Evolutionary conservation across 2,888 invertebrate genomes (phyloP).

Genomic region (Drosophila mayaguana): DNA sequence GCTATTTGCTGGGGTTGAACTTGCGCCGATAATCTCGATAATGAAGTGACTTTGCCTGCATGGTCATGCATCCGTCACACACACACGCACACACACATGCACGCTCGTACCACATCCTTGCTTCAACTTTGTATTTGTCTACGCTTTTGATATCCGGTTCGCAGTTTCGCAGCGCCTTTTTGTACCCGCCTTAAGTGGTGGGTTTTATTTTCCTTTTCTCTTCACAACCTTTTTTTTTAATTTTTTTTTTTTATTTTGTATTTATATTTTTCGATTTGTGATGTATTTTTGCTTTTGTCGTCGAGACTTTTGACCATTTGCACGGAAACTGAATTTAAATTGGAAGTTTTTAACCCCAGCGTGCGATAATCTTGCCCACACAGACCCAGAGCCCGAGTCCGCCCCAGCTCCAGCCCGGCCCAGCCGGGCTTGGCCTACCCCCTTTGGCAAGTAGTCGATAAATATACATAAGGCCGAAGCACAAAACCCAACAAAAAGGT

Average conservation of each 20-base stretch:
- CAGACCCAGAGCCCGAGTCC: slow-evolving; percentile 12
- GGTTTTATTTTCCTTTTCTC: slow-evolving; percentile 56
- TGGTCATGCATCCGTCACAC: slow-evolving; percentile 75
- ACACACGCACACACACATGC: slow-evolving; percentile 32
- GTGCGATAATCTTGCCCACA: slow-evolving; percentile 75
- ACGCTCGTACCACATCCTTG: slow-evolving; percentile 11
- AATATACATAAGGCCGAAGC: slow-evolving; percentile 62
- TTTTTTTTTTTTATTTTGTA: slow-evolving; percentile 2
- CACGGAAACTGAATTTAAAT: slow-evolving; percentile 84
- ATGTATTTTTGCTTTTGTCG: slow-evolving; percentile 61
- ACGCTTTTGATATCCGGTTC: slow-evolving; percentile 79
- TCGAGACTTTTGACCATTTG: slow-evolving; percentile 81
- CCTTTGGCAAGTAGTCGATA: slow-evolving; percentile 60
- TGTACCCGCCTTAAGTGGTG: slow-evolving; percentile 77
- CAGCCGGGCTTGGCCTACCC: slow-evolving; percentile 38
- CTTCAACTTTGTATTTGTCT: slow-evolving; percentile 50
- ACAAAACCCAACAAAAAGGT: slow-evolving; percentile 26
- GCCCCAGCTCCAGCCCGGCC: slow-evolving; percentile 4
- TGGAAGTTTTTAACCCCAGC: slow-evolving; percentile 82
- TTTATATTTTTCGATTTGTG: slow-evolving; percentile 44
- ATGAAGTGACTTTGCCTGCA: slow-evolving; percentile 80
- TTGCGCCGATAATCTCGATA: slow-evolving; percentile 82
- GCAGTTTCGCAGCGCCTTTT: slow-evolving; percentile 50
- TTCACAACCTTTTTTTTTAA: slow-evolving; percentile 3
- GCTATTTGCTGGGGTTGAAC: slow-evolving; percentile 70